Base-by-base conservation (phyloP, 1,140 invertebrate genomes). In the Drosophila sucinea region DNA sequence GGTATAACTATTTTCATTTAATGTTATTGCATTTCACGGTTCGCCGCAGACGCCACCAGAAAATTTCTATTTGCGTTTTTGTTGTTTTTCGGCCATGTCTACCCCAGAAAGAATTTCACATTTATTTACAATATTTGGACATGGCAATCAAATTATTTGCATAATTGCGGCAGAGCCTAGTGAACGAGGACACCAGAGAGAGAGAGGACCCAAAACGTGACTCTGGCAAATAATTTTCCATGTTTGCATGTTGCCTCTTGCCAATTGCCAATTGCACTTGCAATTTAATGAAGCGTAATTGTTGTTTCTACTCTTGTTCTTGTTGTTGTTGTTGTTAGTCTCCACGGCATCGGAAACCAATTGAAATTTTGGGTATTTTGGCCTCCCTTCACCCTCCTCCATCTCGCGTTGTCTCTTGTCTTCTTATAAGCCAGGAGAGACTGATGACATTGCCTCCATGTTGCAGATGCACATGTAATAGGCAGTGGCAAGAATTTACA, bases 211-310 rank as follows among this genome's bases (percentile, higher is more conserved):
- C 17, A 17, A 17, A 17, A 17, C 70, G 71, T 70, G 70, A 74
- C 67, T 70, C 44, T 67, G 44, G 54, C 70, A 73, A 73, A 51
- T 30, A 72, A 68, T 67, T 75, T 78, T 76, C 27, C 41, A 62
- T 62, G 60, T 35, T 58, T 58, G 56, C 64, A 68, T 79, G 73
- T 58, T 57, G 65, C 44, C 51, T 11, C 44, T 66, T 72, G 60
- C 67, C 71, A 72, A 72, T 81, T 81, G 79, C 71, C 76, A 77
- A 77, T 89, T 84, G 80, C 77, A 78, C 77, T 87, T 89, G 77
- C 67, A 71, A 84, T 84, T 84, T 84, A 89, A 89, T 89, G 84
- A 89, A 89, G 80, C 84, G 80, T 78, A 89, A 80, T 84, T 89
- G 80, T 80, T 70, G 83, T 68, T 47, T 27, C 54, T 67, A 30